Evolutionary conservation across 2,888 invertebrate species (phyloP).

Genomic region (Acanthoscelides obtectus): DNA sequence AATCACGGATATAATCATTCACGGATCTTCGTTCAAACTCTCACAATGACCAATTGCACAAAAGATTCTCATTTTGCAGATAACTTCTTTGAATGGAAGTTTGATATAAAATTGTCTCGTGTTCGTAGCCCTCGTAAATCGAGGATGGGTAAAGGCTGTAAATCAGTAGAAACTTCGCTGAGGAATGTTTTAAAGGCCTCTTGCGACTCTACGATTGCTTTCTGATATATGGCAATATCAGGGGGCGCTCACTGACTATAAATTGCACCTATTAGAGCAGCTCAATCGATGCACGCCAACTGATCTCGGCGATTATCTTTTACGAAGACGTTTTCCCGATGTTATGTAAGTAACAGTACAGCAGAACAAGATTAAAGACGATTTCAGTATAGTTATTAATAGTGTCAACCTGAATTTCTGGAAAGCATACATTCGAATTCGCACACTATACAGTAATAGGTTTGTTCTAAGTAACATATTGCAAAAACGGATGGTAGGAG

Average conservation of each 20-base stretch:
- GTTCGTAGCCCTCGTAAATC: conserved; percentile 22
- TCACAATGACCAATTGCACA: neutral
- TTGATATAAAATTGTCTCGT: conserved; percentile 7
- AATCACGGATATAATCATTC: too few species aligned
- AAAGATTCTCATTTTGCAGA: neutral
- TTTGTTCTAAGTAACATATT: too few species aligned
- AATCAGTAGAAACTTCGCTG: conserved; percentile 42
- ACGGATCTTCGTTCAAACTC: too few species aligned
- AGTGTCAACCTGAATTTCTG: too few species aligned
- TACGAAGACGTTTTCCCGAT: neutral
- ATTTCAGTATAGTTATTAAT: too few species aligned
- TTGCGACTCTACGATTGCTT: conserved; percentile 47
- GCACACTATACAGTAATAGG: too few species aligned
- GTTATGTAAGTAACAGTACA: neutral
- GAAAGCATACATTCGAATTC: too few species aligned
- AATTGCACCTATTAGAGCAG: conserved; percentile 44
- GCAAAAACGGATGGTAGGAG: too few species aligned
- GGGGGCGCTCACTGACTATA: conserved; percentile 45
- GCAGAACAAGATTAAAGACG: too few species aligned
- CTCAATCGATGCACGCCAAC: neutral
- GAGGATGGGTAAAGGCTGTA: conserved; percentile 30
- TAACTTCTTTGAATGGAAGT: neutral
- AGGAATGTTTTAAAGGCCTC: conserved; percentile 48
- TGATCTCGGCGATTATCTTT: neutral
- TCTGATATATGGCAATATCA: conserved; percentile 47